Conservation (phyloP, 2,113 vertebrate genomes). For the Chamaetylas fuelleborni region DNA sequence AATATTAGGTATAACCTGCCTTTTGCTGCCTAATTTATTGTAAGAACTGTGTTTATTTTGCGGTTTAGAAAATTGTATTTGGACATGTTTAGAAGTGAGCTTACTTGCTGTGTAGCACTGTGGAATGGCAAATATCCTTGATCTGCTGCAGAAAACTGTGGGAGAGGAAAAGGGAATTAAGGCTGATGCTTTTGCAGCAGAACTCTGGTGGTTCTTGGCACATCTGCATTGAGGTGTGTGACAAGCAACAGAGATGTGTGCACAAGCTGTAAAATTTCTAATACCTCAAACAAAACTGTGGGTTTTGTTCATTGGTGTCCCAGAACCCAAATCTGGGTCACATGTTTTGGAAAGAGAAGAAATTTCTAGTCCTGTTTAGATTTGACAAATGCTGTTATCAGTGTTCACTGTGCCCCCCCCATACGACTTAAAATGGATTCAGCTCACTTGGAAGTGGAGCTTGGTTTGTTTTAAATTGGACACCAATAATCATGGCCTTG, state of each 20-base stretch:
- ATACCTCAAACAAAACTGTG: constrained; percentile 2
- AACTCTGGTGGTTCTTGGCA: background rate
- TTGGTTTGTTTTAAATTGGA: background rate
- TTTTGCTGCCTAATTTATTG: background rate
- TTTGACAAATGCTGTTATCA: background rate
- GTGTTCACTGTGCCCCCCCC: background rate
- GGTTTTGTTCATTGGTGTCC: background rate
- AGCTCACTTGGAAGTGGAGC: background rate
- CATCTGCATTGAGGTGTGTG: background rate
- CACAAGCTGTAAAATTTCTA: background rate
- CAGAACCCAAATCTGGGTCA: background rate
- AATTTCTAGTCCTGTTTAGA: background rate
- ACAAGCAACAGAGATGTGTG: background rate
- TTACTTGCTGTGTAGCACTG: background rate
- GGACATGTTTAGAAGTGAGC: background rate
- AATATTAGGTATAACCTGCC: background rate
- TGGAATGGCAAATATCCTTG: background rate
- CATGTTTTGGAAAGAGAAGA: background rate
- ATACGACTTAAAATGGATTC: background rate
- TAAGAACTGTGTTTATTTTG: background rate
- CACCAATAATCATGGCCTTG: background rate
- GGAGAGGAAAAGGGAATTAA: background rate
- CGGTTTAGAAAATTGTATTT: background rate
- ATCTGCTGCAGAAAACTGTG: background rate
- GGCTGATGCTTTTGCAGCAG: background rate